phyloP scores from a whole-genome alignment of 2,113 vertebrate species.

The Elaphurus davidianus region DNA sequence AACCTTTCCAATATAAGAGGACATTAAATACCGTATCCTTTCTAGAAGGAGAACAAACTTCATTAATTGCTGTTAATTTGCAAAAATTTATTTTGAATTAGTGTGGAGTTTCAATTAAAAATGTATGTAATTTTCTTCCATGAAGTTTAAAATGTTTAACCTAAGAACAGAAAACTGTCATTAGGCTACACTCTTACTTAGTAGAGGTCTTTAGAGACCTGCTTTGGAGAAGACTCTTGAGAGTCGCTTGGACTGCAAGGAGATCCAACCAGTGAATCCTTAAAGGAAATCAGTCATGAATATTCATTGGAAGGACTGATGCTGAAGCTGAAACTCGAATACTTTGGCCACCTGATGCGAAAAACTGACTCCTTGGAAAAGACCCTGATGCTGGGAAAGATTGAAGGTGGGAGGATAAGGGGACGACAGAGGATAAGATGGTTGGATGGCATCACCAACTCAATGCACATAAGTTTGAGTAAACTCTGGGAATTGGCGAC shows the following conservation, averaged over 20 bases:
- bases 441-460: background rate
- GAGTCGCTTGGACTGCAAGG: background rate
- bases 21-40: background rate
- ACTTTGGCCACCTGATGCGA: background rate
- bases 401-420: background rate
- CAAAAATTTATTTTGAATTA: background rate
- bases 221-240: background rate
- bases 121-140: background rate
- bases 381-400: background rate
- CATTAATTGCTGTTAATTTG: background rate
- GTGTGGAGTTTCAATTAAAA: background rate
- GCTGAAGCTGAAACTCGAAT: background rate
- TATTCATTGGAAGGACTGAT: background rate
- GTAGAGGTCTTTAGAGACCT: background rate
- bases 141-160: background rate
- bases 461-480: background rate
- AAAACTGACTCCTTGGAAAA: background rate
- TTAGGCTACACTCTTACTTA: background rate
- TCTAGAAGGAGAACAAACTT: background rate
- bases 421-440: background rate
- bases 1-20: background rate
- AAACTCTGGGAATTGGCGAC: background rate
- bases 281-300: background rate
- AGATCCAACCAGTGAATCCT: background rate
- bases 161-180: background rate